These are phyloP conservation scores for Mesorhabditis belari DNA, from an alignment of 2,888 invertebrate genomes.

Conservation along the genomic window DNA sequence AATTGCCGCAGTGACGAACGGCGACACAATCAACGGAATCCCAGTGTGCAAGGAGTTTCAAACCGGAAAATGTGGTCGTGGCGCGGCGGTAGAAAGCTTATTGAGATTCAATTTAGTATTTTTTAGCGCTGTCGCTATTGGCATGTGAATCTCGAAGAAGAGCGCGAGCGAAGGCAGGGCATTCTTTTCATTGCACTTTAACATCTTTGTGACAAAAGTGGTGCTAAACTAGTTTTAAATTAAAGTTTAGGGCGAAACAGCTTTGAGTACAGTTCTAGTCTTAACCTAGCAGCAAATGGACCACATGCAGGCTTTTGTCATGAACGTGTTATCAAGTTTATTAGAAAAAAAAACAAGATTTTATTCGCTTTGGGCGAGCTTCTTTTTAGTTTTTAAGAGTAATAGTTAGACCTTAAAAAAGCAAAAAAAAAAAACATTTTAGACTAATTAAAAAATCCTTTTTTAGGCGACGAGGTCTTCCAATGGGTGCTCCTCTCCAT, in stretches of 20 bases:
- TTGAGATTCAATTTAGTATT: no score
- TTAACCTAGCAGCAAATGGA: no score
- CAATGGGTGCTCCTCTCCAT: constrained; percentile 21
- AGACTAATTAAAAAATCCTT: no score
- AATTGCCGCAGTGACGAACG: constrained; percentile 51
- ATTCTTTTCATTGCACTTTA: no score
- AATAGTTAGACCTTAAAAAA: no score
- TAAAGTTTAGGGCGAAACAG: no score
- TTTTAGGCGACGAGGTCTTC: constrained; percentile 22
- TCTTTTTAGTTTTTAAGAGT: no score
- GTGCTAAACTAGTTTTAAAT: no score
- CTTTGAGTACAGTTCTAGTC: no score
- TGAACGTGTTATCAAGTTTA: not conserved
- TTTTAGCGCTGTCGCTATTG: constrained; percentile 53
- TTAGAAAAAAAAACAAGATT: not conserved
- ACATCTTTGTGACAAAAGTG: no score
- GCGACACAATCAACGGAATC: constrained; percentile 49
- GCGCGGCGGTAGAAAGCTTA: no score
- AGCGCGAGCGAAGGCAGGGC: constrained; percentile 51
- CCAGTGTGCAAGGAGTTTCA: constrained; percentile 52
- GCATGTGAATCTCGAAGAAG: constrained; percentile 49
- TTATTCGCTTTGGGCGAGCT: not conserved
- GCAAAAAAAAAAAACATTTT: no score
- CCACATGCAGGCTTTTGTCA: not conserved
- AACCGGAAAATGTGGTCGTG: constrained; percentile 47